Evolutionary conservation across 1,140 invertebrate genomes (phyloP).

Genomic region (Teleogryllus occipitalis): DNA sequence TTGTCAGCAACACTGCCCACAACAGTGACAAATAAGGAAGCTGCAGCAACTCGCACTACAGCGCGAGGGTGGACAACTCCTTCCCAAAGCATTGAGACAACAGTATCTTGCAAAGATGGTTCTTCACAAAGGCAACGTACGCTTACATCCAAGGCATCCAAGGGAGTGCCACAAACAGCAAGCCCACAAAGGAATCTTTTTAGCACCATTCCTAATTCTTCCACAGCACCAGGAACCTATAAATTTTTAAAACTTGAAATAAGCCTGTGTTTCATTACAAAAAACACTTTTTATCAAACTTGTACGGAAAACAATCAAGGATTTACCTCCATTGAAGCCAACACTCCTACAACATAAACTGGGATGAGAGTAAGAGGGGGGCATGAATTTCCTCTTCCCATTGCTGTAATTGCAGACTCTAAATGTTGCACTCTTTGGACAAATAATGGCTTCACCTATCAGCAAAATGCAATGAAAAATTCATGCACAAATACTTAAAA

Average conservation of each 20-base stretch:
- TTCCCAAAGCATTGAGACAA: constrained; percentile 60
- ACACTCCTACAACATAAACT: constrained; percentile 45
- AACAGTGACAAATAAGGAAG: constrained; percentile 49
- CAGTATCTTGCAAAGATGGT: constrained; percentile 26
- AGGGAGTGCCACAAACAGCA: constrained; percentile 43
- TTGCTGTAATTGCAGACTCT: constrained; percentile 34
- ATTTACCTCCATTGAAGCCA: constrained; percentile 31
- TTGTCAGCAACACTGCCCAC: constrained; percentile 47
- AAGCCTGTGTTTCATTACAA: not conserved
- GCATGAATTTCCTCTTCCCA: constrained; percentile 30
- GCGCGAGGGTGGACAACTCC: constrained; percentile 57
- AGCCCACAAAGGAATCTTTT: constrained; percentile 44
- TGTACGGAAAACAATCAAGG: not conserved
- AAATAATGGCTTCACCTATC: constrained; percentile 44
- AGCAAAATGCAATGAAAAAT: not conserved
- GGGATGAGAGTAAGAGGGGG: constrained; percentile 45
- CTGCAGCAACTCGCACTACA: constrained; percentile 48
- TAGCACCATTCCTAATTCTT: constrained; percentile 41
- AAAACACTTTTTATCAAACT: not conserved
- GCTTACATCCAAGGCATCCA: constrained; percentile 41
- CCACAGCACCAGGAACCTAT: constrained; percentile 30
- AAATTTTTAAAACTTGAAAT: not conserved
- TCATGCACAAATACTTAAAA: not conserved
- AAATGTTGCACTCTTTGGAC: constrained; percentile 38
- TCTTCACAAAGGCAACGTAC: constrained; percentile 34